phyloP scores from a whole-genome alignment of 2,888 invertebrate species.

The Orthonychiurus folsomi region DNA sequence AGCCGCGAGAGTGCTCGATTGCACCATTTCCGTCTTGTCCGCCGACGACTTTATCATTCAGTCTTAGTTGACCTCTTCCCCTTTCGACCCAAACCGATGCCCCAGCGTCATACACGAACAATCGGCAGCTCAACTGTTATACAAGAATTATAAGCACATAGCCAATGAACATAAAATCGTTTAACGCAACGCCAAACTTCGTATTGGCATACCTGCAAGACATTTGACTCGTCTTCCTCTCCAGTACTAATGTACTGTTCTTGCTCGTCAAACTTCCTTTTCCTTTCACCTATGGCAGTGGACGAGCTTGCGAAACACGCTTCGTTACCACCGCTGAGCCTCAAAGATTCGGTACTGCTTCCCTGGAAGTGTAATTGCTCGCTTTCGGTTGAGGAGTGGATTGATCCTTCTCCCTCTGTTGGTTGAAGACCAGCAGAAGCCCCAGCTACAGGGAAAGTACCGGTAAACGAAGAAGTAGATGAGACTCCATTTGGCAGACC shows the following conservation, averaged over 20 bases:
- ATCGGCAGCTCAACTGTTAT: slow-evolving; percentile 65
- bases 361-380: neutral
- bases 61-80: slow-evolving; percentile 75
- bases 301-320: neutral
- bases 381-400: neutral
- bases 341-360: neutral
- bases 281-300: slow-evolving; percentile 13
- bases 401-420: neutral
- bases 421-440: neutral
- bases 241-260: slow-evolving; percentile 53
- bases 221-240: slow-evolving; percentile 86
- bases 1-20: neutral
- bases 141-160: slow-evolving; percentile 17
- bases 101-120: slow-evolving; percentile 75
- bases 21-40: neutral
- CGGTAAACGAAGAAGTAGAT: neutral
- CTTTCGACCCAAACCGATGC: slow-evolving; percentile 76
- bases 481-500: neutral
- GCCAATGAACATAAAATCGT: slow-evolving; percentile 4
- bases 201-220: slow-evolving; percentile 66
- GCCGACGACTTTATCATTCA: slow-evolving; percentile 61
- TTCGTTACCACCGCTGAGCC: neutral
- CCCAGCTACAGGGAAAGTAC: neutral
- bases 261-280: slow-evolving; percentile 25
- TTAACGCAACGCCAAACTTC: no score